These are phyloP conservation scores for Biston stratarius DNA, from an alignment of 2,888 invertebrate genomes.

Conservation along the genomic window DNA sequence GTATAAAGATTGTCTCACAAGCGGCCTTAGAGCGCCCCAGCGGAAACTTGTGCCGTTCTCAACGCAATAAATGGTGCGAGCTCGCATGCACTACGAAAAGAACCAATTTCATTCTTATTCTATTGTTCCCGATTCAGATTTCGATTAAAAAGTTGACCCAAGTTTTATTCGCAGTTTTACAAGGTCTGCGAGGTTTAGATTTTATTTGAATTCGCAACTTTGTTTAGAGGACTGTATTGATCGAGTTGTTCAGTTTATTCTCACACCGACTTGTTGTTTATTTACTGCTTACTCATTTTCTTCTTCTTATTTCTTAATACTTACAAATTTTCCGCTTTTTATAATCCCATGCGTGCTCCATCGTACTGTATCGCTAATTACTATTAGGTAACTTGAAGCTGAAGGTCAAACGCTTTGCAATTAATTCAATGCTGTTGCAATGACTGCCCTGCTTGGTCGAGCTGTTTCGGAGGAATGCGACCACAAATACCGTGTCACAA, in stretches of 20 bases:
- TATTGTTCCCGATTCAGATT: conserved; percentile 46
- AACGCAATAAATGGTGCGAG: conserved; percentile 80
- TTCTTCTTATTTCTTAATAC: too few relatives aligned
- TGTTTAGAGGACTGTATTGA: conserved; percentile 18
- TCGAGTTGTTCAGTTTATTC: conserved; percentile 28
- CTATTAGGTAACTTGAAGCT: too few relatives aligned
- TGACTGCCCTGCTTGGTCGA: too few relatives aligned
- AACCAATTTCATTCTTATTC: conserved; percentile 58
- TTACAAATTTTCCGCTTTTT: too few relatives aligned
- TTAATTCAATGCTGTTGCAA: too few relatives aligned
- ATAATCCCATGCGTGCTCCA: too few relatives aligned
- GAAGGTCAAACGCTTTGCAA: too few relatives aligned
- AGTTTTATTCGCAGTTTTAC: conserved; percentile 35
- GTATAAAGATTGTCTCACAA: conserved; percentile 74
- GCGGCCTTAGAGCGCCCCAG: conserved; percentile 64
- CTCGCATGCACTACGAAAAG: conserved; percentile 66
- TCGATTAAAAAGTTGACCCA: conserved; percentile 42
- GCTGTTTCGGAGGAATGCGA: too few relatives aligned
- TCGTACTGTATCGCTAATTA: too few relatives aligned
- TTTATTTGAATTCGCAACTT: conserved; percentile 20
- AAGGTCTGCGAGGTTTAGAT: conserved; percentile 24
- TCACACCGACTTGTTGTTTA: not conserved
- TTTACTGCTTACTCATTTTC: too few relatives aligned
- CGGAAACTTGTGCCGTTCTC: conserved; percentile 76
- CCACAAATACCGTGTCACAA: too few relatives aligned